Evolutionary conservation across 2,113 vertebrate genomes (phyloP), one percentile per base, ranked within the genome.

Genomic region (Carollia perspicillata): DNA sequence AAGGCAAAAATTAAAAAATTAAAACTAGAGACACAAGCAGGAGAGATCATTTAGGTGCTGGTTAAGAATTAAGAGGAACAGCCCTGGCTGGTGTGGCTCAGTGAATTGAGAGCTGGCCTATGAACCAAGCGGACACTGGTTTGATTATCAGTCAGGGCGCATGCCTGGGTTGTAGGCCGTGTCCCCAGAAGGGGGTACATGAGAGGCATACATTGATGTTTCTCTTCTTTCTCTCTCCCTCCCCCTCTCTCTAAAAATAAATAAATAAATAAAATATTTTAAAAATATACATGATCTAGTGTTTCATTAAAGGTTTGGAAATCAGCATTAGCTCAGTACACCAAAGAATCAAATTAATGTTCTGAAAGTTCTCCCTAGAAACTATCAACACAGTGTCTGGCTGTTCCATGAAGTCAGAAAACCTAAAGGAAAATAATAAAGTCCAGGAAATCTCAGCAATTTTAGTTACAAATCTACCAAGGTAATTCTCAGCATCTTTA

Each of bases 401-500:
- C 30, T 94, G 2, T 74, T 94, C 37, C 13, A 44, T 28, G 9
- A 95, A 90, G 35, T 86, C 22, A 95, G 47, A 95, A 93, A 80
- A 93, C 18, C n/a, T 17, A 79, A 90, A 87, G 14, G 68, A 94
- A 89, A 94, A 55, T 10, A 94, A 37, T 85, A 78, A 88, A 88
- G 20, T 22, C 4, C 47, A 93, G 69, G 35, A 87, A 92, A 93
- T 94, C 30, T 92, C 51, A 51, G 8, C 44, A 12, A 78, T 94
- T 55, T 51, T 22, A 74, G 18, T 58, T 93, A 23, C 44, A 88
- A 84, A 95, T 80, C 55, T 88, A 90, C 40, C 55, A 89, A 93
- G 1, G 8, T 74, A 71, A 84, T 77, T 71, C 3, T 78, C 17
- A 77, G 35, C 20, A 80, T 75, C 49, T 66, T 63, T 78, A 66